A percentile compares a stretch with the other conserved stretches of the same genome.
Conservation (phyloP, 2,797 vertebrate species). For the Petrocephalus sullivani region DNA sequence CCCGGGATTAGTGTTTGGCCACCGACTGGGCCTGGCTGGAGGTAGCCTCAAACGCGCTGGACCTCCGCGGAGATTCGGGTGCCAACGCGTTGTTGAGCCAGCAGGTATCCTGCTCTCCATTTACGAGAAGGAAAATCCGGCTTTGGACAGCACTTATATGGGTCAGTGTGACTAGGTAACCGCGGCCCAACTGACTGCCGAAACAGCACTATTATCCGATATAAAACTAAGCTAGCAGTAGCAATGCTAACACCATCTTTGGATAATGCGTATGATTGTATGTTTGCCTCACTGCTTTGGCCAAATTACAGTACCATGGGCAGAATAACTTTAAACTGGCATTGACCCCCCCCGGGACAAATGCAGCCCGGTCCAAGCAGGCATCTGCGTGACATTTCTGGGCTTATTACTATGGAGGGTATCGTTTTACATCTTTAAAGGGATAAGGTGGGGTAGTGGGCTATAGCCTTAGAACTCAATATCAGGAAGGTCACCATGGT, state of each 20-base stretch:
- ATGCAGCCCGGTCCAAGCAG: neutral
- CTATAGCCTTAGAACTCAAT: neutral
- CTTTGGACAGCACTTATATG: neutral
- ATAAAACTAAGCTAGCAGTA: neutral
- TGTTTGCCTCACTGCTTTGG: neutral
- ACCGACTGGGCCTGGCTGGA: neutral
- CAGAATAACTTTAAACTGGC: neutral
- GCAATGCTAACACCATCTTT: neutral
- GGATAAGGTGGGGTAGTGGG: neutral
- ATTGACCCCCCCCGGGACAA: neutral
- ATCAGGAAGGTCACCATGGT: neutral
- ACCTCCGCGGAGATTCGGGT: neutral
- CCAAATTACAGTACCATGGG: neutral
- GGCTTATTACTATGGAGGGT: neutral
- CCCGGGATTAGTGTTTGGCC: neutral
- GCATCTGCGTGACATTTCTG: neutral
- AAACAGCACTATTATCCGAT: neutral
- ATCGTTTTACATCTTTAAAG: conserved; percentile 3
- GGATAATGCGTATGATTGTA: neutral
- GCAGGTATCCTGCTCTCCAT: neutral
- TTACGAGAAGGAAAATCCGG: neutral
- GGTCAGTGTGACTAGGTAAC: conserved; percentile 9
- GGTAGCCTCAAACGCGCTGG: neutral
- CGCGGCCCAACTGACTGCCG: neutral
- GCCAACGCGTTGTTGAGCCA: neutral